A percentile compares a stretch with the other conserved stretches of the same genome.
These are phyloP conservation scores for Panthera uncia DNA, from an alignment of 2,113 vertebrate genomes.

Conservation along the genomic window DNA sequence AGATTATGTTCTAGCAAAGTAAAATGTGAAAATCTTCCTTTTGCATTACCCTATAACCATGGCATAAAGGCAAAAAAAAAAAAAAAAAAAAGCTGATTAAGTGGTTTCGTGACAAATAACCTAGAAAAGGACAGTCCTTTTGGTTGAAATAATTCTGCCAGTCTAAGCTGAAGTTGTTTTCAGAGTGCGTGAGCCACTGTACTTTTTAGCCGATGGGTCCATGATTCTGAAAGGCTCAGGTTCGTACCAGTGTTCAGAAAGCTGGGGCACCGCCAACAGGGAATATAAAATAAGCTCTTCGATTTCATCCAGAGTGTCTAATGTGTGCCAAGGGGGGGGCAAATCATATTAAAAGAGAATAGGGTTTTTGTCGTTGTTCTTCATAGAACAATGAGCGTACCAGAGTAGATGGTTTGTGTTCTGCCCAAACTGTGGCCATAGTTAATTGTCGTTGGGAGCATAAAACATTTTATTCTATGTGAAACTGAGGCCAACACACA, in stretches of 20 bases:
- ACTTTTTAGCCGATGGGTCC: constrained; percentile 65
- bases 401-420: neutral
- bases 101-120: constrained; percentile 51
- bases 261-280: constrained; percentile 61
- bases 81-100: constrained; percentile 54
- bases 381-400: neutral
- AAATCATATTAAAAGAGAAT: constrained; percentile 30
- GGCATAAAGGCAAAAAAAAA: constrained; percentile 45
- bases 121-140: constrained; percentile 63
- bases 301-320: constrained; percentile 41
- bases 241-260: constrained; percentile 54
- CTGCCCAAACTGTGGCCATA: constrained; percentile 41
- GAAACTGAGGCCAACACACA: constrained; percentile 38
- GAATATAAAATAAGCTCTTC: constrained; percentile 63
- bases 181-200: neutral
- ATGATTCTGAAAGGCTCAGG: constrained; percentile 66
- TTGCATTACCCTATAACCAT: constrained; percentile 54
- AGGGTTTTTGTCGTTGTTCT: constrained; percentile 6
- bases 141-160: constrained; percentile 60
- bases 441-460: constrained; percentile 50
- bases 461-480: constrained; percentile 26
- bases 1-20: constrained; percentile 67
- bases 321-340: constrained; percentile 20
- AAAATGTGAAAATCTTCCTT: constrained; percentile 64
- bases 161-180: constrained; percentile 51